phyloP scores from a whole-genome alignment of 2,797 vertebrate species.

The Diplodus sargus region DNA sequence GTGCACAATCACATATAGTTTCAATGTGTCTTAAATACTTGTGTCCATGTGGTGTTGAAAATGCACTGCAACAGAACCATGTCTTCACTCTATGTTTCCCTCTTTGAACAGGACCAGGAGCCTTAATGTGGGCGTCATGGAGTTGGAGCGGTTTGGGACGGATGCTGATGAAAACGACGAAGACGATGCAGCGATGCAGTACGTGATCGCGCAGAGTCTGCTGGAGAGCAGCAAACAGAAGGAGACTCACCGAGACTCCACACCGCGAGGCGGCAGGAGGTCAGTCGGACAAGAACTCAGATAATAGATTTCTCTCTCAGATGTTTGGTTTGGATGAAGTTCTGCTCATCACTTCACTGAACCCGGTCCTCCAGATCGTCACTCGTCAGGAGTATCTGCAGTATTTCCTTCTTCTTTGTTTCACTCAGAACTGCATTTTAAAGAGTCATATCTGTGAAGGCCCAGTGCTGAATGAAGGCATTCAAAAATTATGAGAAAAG shows the following conservation, averaged over 20 bases:
- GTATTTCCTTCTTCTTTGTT: too few relatives aligned
- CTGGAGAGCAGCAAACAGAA: constrained; percentile 77
- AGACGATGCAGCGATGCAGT: constrained; percentile 85
- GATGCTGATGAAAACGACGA: constrained; percentile 80
- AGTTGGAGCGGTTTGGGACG: constrained; percentile 57
- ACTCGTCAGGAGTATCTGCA: not conserved
- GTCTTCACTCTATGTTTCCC: not conserved
- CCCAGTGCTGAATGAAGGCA: not conserved
- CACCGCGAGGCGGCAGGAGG: not conserved
- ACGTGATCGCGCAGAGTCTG: constrained; percentile 91
- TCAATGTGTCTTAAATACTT: not conserved
- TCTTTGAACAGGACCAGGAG: not conserved
- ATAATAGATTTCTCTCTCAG: not conserved
- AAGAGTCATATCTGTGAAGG: not conserved
- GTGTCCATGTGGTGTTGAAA: not conserved
- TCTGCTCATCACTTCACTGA: not conserved
- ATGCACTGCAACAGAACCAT: not conserved
- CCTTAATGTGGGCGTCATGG: constrained; percentile 77
- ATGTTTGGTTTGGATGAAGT: not conserved
- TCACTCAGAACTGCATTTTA: not conserved
- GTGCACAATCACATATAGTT: not conserved
- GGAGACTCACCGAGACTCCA: constrained; percentile 1
- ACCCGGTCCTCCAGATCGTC: not conserved
- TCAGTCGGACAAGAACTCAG: constrained; percentile 17
- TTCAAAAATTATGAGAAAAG: too few relatives aligned